phyloP scores from a whole-genome alignment of 2,797 vertebrate genomes.

The Rhadinocentrus ornatus region DNA sequence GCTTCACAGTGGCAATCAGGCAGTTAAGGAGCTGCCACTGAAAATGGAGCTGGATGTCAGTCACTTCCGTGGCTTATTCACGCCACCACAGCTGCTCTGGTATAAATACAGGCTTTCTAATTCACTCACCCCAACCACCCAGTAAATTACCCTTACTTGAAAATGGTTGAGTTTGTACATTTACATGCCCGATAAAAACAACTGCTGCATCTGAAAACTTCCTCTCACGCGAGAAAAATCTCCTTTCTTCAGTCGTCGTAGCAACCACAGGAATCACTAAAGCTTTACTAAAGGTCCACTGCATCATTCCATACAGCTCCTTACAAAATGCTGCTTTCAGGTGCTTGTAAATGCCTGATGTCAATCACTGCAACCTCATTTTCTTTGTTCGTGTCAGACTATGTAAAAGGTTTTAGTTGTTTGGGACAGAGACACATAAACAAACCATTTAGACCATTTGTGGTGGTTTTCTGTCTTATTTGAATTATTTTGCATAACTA shows the following conservation, averaged over 20 bases:
- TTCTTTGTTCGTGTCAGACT: too few species aligned
- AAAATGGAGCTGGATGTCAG: conserved; percentile 78
- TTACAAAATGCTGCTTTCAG: conserved; percentile 17
- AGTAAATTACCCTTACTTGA: conserved; percentile 62
- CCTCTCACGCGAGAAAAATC: conserved; percentile 17
- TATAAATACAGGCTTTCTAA: conserved; percentile 60
- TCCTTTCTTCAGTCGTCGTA: not conserved
- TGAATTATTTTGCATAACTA: not conserved
- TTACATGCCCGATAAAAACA: conserved; percentile 27
- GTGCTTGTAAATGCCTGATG: not conserved
- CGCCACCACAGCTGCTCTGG: conserved; percentile 60
- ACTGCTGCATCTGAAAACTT: conserved; percentile 19
- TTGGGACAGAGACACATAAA: not conserved
- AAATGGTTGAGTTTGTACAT: conserved; percentile 34
- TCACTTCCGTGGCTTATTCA: conserved; percentile 82
- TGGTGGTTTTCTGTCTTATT: not conserved
- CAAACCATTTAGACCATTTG: not conserved
- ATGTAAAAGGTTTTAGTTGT: too few species aligned
- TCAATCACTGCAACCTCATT: not conserved
- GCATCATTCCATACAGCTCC: not conserved
- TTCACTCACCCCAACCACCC: conserved; percentile 58
- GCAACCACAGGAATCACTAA: not conserved
- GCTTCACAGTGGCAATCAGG: conserved; percentile 79
- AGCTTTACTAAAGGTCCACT: not conserved
- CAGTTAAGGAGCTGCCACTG: conserved; percentile 81